Evolutionary conservation across 2,113 vertebrate species (phyloP).

Genomic region (Lasiurus borealis): DNA sequence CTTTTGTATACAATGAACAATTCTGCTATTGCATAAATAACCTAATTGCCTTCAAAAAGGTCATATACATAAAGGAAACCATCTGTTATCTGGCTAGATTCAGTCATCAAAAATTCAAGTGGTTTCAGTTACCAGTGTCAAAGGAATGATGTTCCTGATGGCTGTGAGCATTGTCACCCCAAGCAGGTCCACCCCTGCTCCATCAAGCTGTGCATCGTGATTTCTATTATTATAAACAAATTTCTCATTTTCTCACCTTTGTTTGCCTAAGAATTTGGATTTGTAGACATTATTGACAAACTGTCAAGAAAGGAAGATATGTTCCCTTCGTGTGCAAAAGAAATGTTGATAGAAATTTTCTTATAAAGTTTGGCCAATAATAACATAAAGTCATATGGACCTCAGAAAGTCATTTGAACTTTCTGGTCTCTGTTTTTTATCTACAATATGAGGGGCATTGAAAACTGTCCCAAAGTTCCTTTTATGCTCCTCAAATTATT

Average conservation of each 20-base stretch:
- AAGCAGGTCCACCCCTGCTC: neutral
- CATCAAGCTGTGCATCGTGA: accelerated
- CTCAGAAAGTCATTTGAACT: slow-evolving; percentile 20
- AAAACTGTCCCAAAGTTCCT: slow-evolving; percentile 14
- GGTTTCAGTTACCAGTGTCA: neutral
- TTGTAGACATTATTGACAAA: neutral
- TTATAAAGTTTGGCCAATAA: neutral
- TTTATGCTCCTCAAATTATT: neutral
- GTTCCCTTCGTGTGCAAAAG: neutral
- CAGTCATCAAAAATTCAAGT: slow-evolving; percentile 40
- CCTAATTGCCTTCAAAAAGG: slow-evolving; percentile 55
- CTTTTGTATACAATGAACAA: slow-evolving; percentile 50
- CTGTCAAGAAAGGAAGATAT: neutral
- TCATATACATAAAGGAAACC: slow-evolving; percentile 13
- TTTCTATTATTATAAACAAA: neutral
- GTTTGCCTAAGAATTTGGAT: neutral
- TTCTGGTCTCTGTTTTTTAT: slow-evolving; percentile 9
- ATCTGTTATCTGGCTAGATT: slow-evolving; percentile 33
- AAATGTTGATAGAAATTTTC: slow-evolving; percentile 46
- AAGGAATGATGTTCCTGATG: neutral
- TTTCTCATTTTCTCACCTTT: neutral
- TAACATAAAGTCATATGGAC: neutral
- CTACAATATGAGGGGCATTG: neutral
- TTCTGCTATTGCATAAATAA: slow-evolving; percentile 65
- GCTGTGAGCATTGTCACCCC: neutral